A percentile compares a stretch with the other conserved stretches of the same genome.
Evolutionary conservation across 2,113 vertebrate species (phyloP).

Genomic region (Progne subis): DNA sequence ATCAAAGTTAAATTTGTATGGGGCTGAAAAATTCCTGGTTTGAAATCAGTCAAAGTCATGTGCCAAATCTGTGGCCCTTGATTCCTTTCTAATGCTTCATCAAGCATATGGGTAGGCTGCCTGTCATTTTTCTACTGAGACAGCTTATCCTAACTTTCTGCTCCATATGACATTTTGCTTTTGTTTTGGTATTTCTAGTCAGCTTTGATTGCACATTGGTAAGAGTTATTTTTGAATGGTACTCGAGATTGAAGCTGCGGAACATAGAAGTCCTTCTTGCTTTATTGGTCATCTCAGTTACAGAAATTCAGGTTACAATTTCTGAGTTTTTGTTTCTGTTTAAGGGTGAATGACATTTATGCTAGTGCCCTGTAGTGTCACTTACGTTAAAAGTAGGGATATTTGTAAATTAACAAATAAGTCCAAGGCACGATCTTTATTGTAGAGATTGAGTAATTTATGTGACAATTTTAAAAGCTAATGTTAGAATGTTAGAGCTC

Average conservation of each 20-base stretch:
- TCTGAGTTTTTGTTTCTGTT: not conserved
- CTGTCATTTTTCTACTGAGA: not conserved
- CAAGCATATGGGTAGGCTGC: not conserved
- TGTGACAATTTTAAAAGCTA: not conserved
- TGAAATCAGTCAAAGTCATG: not conserved
- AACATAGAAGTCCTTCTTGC: not conserved
- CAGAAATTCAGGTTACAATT: not conserved
- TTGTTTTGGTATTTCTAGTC: not conserved
- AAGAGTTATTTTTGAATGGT: not conserved
- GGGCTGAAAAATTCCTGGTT: not conserved
- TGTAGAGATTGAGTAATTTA: not conserved
- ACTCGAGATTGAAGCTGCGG: not conserved
- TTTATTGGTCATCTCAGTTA: not conserved
- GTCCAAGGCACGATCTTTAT: not conserved
- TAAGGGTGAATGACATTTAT: not conserved
- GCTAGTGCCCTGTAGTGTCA: not conserved
- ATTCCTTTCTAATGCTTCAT: slow-evolving; percentile 17
- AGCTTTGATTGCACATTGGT: not conserved
- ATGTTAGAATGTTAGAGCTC: not conserved
- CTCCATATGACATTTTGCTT: not conserved
- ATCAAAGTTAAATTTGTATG: not conserved
- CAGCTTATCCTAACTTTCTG: not conserved
- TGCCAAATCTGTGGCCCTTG: not conserved
- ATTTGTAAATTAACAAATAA: not conserved
- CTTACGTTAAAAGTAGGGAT: not conserved